phyloP scores from a whole-genome alignment of 2,797 vertebrate genomes.

The Bradypodion pumilum region DNA sequence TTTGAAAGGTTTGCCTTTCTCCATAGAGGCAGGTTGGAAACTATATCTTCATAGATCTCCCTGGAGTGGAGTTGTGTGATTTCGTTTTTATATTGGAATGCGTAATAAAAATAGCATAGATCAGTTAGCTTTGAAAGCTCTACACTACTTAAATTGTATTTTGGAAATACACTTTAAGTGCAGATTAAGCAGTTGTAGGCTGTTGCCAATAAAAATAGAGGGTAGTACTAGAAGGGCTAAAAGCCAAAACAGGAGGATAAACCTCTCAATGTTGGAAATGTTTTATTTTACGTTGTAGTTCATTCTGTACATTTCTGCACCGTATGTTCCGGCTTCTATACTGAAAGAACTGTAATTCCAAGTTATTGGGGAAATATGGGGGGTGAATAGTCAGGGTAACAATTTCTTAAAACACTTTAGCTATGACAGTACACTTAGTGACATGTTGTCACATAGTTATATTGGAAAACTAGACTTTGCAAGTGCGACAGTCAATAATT shows the following conservation, averaged over 20 bases:
- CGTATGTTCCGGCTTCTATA: neutral
- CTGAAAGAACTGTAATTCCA: neutral
- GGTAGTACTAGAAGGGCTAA: neutral
- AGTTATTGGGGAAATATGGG: neutral
- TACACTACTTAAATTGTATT: constrained; percentile 1
- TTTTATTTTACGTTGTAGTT: neutral
- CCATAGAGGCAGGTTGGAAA: constrained; percentile 4
- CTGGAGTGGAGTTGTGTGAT: neutral
- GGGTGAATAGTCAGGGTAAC: neutral
- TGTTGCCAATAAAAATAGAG: neutral
- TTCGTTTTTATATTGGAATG: neutral
- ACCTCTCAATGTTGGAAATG: neutral
- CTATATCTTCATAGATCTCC: neutral
- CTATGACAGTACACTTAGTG: neutral
- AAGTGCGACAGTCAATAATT: neutral
- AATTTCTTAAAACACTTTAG: neutral
- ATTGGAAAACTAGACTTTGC: neutral
- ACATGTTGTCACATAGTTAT: neutral
- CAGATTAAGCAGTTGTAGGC: neutral
- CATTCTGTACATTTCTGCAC: neutral
- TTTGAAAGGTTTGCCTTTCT: neutral
- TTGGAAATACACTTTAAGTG: constrained; percentile 1
- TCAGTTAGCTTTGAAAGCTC: constrained; percentile 16
- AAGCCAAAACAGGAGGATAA: neutral
- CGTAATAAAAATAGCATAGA: constrained; percentile 1